Evolutionary conservation across 2,888 invertebrate genomes (phyloP), one percentile per base, ranked within the genome.

Genomic region (Drosophila incognita): DNA sequence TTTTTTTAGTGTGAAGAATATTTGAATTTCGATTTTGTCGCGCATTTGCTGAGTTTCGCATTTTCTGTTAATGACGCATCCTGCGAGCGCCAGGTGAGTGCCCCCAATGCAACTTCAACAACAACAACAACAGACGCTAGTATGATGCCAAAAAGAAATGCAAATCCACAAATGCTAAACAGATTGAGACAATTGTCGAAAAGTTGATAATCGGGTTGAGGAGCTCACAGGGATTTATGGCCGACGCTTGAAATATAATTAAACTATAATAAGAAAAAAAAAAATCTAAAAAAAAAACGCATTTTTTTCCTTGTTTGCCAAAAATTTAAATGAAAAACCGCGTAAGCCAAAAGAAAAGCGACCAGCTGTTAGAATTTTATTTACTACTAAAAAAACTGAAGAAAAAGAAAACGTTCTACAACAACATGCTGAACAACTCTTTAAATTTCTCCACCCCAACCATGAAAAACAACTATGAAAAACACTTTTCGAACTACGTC

Each of bases 211-310:
- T 92, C 93, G 93, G 93, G 91, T 92, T 92, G 91, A 93, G 93
- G 91, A 93, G 93, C 93, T 92, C 88, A 91, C 93, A 93, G 93
- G 93, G 93, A 93, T 93, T 93, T 91, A 93, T 93, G 93, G 93
- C 93, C 93, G 93, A 93, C 93, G 93, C 78, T 78, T 78, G 33
- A 66, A 75, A 61, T 24, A 71, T 68, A 69, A 65, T 36, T 15
- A 61, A 61, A 61, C 5, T 36, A 13, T 48, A 54, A 64, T 42
- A 29, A 54, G 65, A 53, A 62, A 27, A 13, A 48, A 60, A 54
- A 46, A 18, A 64, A 58, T 31, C 31, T 31, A 62, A 66, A 38
- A 33, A 48, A 52, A 10, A 36, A 77, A 66, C 29, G 49, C 8
- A 27, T 6, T 49, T n/a, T 73, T 35, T 42, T 46, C 8, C 1